A percentile compares a stretch with the other conserved stretches of the same genome.
Conservation (phyloP, 2,888 invertebrate species). For the Frankliniella fusca region DNA sequence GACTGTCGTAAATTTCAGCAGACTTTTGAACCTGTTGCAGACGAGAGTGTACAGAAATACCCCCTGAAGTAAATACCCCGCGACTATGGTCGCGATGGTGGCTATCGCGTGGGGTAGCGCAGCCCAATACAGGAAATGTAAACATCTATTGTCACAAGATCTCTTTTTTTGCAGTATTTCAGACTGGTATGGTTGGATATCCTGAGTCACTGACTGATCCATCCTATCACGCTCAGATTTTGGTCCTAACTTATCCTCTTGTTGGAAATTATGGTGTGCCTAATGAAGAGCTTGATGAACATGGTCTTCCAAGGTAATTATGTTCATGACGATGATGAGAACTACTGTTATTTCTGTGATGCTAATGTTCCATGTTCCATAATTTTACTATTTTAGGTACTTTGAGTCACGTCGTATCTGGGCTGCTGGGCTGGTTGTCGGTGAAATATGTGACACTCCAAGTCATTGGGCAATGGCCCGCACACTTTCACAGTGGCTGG, state of each 20-base stretch:
- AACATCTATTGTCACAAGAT: neutral
- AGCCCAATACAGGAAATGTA: neutral
- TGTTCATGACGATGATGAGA: neutral
- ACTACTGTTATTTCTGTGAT: slow-evolving; percentile 25
- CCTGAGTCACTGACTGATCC: slow-evolving; percentile 98
- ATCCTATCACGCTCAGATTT: slow-evolving; percentile 89
- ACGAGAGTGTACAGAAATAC: too few species aligned
- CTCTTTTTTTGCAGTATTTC: slow-evolving; percentile 66
- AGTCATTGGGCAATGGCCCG: slow-evolving; percentile 84
- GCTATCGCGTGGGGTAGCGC: neutral
- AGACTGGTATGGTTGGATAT: slow-evolving; percentile 99
- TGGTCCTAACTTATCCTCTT: slow-evolving; percentile 94
- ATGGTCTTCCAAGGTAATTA: slow-evolving; percentile 68
- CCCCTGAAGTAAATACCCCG: neutral
- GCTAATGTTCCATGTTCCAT: neutral
- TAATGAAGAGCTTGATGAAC: slow-evolving; percentile 63
- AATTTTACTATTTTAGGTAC: slow-evolving; percentile 56
- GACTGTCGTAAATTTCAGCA: slow-evolving; percentile 34
- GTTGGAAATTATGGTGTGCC: slow-evolving; percentile 98
- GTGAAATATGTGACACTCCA: slow-evolving; percentile 77
- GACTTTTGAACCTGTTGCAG: too few species aligned
- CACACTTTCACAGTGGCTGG: slow-evolving; percentile 83
- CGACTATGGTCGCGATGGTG: neutral
- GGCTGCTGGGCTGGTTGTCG: slow-evolving; percentile 87
- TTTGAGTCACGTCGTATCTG: slow-evolving; percentile 91